Conservation (phyloP, 2,888 invertebrate genomes). For the Morpho helenor region DNA sequence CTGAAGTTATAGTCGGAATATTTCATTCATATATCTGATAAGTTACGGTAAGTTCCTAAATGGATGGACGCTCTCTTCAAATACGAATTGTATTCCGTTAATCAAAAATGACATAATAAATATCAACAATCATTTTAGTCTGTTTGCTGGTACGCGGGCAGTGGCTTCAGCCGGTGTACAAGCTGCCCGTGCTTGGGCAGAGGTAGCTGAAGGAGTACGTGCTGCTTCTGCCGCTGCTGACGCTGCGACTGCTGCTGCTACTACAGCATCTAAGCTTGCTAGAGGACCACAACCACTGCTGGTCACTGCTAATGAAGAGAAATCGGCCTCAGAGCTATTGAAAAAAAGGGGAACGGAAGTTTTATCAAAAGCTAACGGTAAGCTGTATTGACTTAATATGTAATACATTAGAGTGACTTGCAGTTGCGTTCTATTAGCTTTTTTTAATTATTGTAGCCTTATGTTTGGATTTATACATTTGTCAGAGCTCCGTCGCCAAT, state of each 20-base stretch:
- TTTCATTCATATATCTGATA: too few species aligned
- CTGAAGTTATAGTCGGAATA: too few species aligned
- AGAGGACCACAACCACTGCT: slow-evolving; percentile 70
- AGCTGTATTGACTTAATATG: background rate
- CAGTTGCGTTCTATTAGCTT: too few species aligned
- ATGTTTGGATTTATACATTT: background rate
- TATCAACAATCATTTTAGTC: slow-evolving; percentile 43
- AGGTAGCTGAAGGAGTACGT: slow-evolving; percentile 76
- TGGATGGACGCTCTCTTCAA: too few species aligned
- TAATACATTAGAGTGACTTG: too few species aligned
- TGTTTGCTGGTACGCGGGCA: slow-evolving; percentile 84
- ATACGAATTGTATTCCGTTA: too few species aligned
- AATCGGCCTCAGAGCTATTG: slow-evolving; percentile 75
- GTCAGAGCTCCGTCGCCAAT: slow-evolving; percentile 45
- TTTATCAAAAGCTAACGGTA: slow-evolving; percentile 56
- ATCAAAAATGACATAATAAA: background rate
- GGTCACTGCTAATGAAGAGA: slow-evolving; percentile 48
- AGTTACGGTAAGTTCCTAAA: too few species aligned
- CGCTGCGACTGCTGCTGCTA: slow-evolving; percentile 51
- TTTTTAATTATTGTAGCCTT: background rate
- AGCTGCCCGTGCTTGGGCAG: slow-evolving; percentile 81
- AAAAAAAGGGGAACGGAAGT: slow-evolving; percentile 71
- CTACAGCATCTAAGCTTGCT: slow-evolving; percentile 48
- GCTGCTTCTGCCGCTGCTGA: slow-evolving; percentile 60
- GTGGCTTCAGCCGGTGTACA: slow-evolving; percentile 86